Base-by-base conservation (phyloP, 2,888 invertebrate species). In the Heliconius aoede region DNA sequence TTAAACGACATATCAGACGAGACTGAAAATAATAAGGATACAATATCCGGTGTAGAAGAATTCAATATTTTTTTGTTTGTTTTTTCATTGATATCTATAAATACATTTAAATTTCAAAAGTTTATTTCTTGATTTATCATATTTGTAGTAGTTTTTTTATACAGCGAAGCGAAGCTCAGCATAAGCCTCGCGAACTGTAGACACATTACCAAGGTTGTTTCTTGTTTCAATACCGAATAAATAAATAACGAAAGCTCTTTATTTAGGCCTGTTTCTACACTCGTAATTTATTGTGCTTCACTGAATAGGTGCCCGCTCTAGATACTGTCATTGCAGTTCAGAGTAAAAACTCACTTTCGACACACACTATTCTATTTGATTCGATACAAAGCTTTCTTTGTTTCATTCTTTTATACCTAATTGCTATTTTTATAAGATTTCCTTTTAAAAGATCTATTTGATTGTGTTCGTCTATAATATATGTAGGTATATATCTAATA, bases 211-310 rank as follows among this genome's bases (percentile, higher is more conserved):
- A 18, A 26, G 26, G 24, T 64, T 36, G 7, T 32, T 36, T 24
- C 15, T 24, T 65, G 24, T 65, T 65, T 65, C 15, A 65, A 15
- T 65, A 36, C n/a, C n/a, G n/a, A n/a, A n/a, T n/a, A n/a, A n/a
- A n/a, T n/a, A n/a, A n/a, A n/a, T n/a, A 15, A 24, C 5, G 21
- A 60, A 26, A 72, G 21, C 36, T 72, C 40, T 60, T 21, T 60
- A 40, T 72, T 60, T 72, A 72, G 26, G 72, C 36, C 60, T 24
- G 60, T 60, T 72, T 72, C 60, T 72, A 60, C 40, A 26, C 3
- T 24, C 24, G 72, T 60, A 40, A 72, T 72, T 72, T 72, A 72
- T 72, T 60, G 40, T 32, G 36, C 40, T 40, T 60, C 21, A 72
- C 21, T 72, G 60, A 60, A 72, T 60, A 60, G 72, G 58, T 36